Evolutionary conservation across 2,888 invertebrate genomes (phyloP), one percentile per base, ranked within the genome.

Genomic region (Chaetoderma sp.): DNA sequence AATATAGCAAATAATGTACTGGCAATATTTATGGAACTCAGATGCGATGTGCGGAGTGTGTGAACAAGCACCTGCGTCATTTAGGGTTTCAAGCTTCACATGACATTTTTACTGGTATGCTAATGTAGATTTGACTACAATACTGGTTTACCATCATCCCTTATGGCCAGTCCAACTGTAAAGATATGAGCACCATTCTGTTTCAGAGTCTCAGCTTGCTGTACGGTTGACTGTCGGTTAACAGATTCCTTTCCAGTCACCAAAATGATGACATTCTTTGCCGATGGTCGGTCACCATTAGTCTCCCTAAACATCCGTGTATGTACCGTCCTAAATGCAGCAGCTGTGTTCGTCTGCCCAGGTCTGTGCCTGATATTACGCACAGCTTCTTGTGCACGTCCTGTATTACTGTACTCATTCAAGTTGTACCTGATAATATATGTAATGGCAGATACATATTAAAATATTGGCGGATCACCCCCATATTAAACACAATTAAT

Each of bases 301-400:
- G 55, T 62, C 1, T 66, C 45, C 1, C 63, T 63, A 57, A 70
- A 72, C 28, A 63, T 62, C 39, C 47, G 57, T 10, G 32, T 47
- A 10, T 70, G 54, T 32, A 63, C 52, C 28, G 60, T n/a, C 4
- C 70, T 55, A 1, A 74, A 56, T 21, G 72, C 71, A n/a, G 57
- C 52, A 13, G 70, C 72, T 4, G 72, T 74, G 61, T 74, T 65
- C 5, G 73, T 74, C 3, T 28, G 28, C 2, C 52, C 52, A n/a
- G 10, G 10, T 10, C 10, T 36, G 10, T n/a, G n/a, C n/a, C 39
- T 10, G 39, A 36, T 10, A n/a, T 36, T 36, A 36, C n/a, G 10
- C 39, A 36, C 39, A 36, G 10, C 39, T 10, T n/a, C 10, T 10
- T 36, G n/a, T 13, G n/a, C n/a, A n/a, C n/a, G 10, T n/a, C 39